Evolutionary conservation across 37 sponge, comb jelly and placozoan genomes (phyloP).

Genomic region (Chondrosia reniformis): DNA sequence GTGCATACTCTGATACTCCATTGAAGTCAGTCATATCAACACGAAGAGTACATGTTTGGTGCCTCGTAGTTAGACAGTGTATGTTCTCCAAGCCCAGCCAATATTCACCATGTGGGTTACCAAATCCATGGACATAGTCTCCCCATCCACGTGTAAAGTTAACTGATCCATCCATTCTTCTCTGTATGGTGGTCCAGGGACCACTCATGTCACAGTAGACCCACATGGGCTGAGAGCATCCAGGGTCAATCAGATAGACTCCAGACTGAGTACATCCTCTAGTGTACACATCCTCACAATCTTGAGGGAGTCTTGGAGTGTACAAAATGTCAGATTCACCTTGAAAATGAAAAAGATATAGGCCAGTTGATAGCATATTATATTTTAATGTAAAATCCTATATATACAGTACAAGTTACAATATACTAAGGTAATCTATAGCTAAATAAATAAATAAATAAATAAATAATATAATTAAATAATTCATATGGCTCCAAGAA

Average conservation of each 20-base stretch:
- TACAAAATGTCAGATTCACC: no score
- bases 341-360: no score
- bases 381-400: no score
- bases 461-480: no score
- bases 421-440: no score
- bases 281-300: not conserved
- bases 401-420: no score
- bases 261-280: not conserved
- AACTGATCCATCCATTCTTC: constrained; percentile 30
- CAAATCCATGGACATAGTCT: constrained; percentile 35
- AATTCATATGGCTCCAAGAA: no score
- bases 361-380: no score
- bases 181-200: constrained; percentile 26
- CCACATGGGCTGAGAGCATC: not conserved
- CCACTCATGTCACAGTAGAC: constrained; percentile 22
- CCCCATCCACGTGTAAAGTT: constrained; percentile 16
- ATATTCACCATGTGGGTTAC: constrained; percentile 6
- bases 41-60: not conserved
- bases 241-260: constrained; percentile 17
- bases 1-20: not conserved
- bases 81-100: constrained; percentile 30
- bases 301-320: no score
- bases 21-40: constrained; percentile 5
- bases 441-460: no score
- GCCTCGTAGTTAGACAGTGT: constrained; percentile 15